Evolutionary conservation across 1,140 invertebrate species (phyloP).

Genomic region (Littorina saxatilis): DNA sequence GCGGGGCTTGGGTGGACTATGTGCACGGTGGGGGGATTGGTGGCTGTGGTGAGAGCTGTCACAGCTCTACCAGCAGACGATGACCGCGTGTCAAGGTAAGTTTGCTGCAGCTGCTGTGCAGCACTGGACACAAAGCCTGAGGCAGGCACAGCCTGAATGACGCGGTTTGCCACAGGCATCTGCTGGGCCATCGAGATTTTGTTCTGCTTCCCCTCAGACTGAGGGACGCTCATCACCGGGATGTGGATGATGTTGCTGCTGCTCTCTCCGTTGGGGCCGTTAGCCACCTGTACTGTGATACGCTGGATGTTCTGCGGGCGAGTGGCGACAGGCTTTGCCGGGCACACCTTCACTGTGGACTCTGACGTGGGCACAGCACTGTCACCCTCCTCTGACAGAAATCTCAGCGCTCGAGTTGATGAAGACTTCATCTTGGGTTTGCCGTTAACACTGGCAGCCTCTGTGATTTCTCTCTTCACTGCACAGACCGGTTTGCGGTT

Average conservation of each 20-base stretch:
- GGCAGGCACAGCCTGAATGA: not conserved
- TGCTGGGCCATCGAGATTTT: conserved; percentile 33
- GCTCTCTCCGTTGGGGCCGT: not conserved
- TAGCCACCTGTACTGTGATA: conserved; percentile 32
- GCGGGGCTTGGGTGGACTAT: conserved; percentile 51
- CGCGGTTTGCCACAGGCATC: not conserved
- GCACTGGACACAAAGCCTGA: not conserved
- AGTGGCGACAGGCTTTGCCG: conserved; percentile 22
- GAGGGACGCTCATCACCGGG: conserved; percentile 26
- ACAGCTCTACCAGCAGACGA: not conserved
- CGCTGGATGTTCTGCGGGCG: conserved; percentile 27
- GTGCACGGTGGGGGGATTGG: conserved; percentile 31
- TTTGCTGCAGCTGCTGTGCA: not conserved
- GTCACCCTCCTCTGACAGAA: not conserved
- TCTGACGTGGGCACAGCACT: no score
- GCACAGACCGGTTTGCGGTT: not conserved
- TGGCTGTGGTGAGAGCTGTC: not conserved
- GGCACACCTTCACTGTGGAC: not conserved
- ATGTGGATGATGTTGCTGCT: conserved; percentile 15
- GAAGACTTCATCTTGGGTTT: conserved; percentile 16
- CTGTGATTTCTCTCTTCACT: conserved; percentile 28
- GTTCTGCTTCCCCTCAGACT: not conserved
- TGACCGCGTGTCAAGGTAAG: not conserved
- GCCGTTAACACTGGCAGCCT: not conserved
- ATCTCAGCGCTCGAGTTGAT: conserved; percentile 7